Evolutionary conservation across 2,797 vertebrate genomes (phyloP), one percentile per base, ranked within the genome.

Genomic region (Staurois parvus): DNA sequence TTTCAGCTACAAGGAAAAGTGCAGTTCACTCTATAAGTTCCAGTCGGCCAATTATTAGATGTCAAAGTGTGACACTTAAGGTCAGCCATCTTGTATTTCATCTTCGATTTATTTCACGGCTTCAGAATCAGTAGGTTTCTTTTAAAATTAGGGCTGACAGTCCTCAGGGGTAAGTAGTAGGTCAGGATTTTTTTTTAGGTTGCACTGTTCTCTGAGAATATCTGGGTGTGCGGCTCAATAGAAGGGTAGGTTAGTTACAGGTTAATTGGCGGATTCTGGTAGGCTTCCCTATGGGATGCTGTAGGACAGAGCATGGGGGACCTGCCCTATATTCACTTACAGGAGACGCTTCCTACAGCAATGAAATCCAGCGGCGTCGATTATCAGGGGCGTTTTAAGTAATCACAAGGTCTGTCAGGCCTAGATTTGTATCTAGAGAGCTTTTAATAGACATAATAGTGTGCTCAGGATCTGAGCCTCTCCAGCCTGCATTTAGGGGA

Each of bases 251-350:
- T 83, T 83, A 76, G 24, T 34, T 74, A 75, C 34, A 83, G 59
- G 68, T 83, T 83, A 76, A 83, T 83, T 74, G 30, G 72, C 15
- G 21, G 62, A 74, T 29, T 74, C 80, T 73, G 34, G 34, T 66
- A 73, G 37, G 13, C 29, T 24, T 48, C 72, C 40, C 29, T 48
- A 40, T 62, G 69, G 59, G 19, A 24, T 12, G 7, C 72, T 45
- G 70, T 82, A 67, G 69, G 45, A 40, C 15, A n/a, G 26, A 66
- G n/a, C 10, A 37, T 64, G 21, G 34, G 80, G 56, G 72, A 66
- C 19, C 10, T 74, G 70, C 37, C 40, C 79, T 73, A 73, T 82
- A 73, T 82, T 29, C 34, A 37, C 15, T 24, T 13, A 32, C 48
- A 59, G 45, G n/a, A 28, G 30, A 59, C 24, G 15, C 45, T 37